Percentiles rank a stretch among this genome's conserved stretches.
Evolutionary conservation across 2,888 invertebrate genomes (phyloP).

Genomic region (Diarsia rubi): DNA sequence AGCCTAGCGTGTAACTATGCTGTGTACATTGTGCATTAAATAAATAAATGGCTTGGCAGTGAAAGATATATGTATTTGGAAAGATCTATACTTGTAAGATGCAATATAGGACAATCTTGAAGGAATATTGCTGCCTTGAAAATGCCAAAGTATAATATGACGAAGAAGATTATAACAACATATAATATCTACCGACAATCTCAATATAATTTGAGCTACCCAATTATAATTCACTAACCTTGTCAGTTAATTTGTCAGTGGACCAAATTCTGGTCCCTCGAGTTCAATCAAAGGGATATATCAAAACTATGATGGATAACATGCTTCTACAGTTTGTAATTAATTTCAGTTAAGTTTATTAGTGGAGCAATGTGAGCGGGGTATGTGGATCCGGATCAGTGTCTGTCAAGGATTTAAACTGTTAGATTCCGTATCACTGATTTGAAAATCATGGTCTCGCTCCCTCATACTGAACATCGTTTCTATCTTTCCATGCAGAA

Average conservation of each 20-base stretch:
- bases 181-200: neutral
- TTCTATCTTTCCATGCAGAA: too few relatives aligned
- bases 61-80: too few relatives aligned
- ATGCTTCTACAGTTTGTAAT: constrained; percentile 48
- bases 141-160: neutral
- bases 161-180: neutral
- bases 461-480: too few relatives aligned
- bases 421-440: neutral
- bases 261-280: constrained; percentile 32
- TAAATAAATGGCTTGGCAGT: too few relatives aligned
- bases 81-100: neutral
- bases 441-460: neutral
- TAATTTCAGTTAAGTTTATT: constrained; percentile 40
- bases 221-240: constrained; percentile 19
- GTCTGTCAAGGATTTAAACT: neutral
- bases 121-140: neutral
- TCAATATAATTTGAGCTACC: constrained; percentile 5
- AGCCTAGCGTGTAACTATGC: too few relatives aligned
- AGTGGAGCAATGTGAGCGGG: neutral
- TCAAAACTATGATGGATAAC: constrained; percentile 42
- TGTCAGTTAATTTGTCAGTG: constrained; percentile 35
- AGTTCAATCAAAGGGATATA: constrained; percentile 54
- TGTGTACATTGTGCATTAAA: too few relatives aligned
- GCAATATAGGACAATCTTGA: neutral
- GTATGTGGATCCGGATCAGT: neutral